Base-by-base conservation (phyloP, 1,140 invertebrate species). In the Armadillidium nasatum region DNA sequence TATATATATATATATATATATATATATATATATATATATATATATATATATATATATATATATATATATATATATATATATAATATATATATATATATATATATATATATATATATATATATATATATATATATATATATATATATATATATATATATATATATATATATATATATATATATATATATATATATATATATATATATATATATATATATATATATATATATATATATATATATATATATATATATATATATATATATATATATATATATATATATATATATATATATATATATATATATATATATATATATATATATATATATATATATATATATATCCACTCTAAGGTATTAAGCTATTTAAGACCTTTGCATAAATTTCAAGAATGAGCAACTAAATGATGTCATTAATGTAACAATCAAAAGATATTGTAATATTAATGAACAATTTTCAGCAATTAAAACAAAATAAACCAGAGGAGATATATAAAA, bases 151-250 rank as follows among this genome's bases (percentile, higher is more conserved):
- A 13, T 10, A 19, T 68, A 23, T n/a, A 23, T 15, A 0, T 3
- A 10, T 15, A 23, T 0, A 23, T n/a, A 23, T n/a, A 33, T 33
- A 33, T 3, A 33, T 6, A 33, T 6, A 33, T 33, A 33, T 33
- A n/a, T 33, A 33, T 33, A 33, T 33, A 33, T 33, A 33, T 33
- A 33, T 33, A n/a, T 72, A 44, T 46, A 72, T 46, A 44, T 72
- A 43, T 72, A 72, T 72, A 72, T 72, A 72, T 72, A 72, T 72
- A 72, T 45, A 72, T 44, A 72, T 45, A 73, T 73, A 50, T 33
- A 70, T 11, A 75, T 10, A 69, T n/a, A 54, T 43, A 70, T 44
- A 44, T 15, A 75, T 10, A 68, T 7, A 11, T 45, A 15, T 66
- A 54, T 33, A 67, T n/a, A 74, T 2, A 3, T 21, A 68, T 4